Evolutionary conservation across 2,797 vertebrate species (phyloP), one percentile per base, ranked within the genome.

Genomic region (Macropodus opercularis): DNA sequence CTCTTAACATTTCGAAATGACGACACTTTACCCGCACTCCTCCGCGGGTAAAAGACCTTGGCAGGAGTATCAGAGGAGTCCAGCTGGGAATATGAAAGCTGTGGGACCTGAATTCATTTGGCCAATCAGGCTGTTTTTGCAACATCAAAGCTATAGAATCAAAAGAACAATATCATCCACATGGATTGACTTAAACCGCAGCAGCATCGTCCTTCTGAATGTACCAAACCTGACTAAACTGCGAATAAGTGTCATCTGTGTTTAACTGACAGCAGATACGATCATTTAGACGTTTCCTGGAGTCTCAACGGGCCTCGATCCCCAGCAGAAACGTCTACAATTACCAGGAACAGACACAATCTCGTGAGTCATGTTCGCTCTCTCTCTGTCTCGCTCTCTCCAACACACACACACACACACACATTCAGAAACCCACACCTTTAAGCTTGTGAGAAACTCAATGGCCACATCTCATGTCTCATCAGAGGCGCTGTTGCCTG

Each of bases 401-500:
- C n/a, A n/a, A n/a, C n/a, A n/a, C n/a, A n/a, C n/a, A n/a, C n/a
- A 46, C 34, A 21, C 23, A 41, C 22, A 53, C 36, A 55, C 8
- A 48, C 31, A 13, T 44, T 47, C 36, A 46, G n/a, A n/a, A 21
- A 23, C 57, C 46, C 46, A 50, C 60, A 52, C 38, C 44, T 53
- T 60, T 21, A 19, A 47, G 72, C 66, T 34, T 27, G 44, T 24
- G 56, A 75, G 56, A 38, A 53, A 43, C 63, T 69, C 56, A 22
- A 49, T 38, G 69, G 49, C 47, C 68, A 66, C 64, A 67, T 40
- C 50, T 65, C 49, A 39, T 70, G 67, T 77, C 64, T 79, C 81
- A 74, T 77, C 69, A 64, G 63, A 68, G 55, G 48, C 44, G 0
- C 15, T 9, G 79, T 88, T 85, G 86, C 88, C 75, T 82, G 74